Base-by-base conservation (phyloP, 2,888 invertebrate genomes). In the Formica aserva region DNA sequence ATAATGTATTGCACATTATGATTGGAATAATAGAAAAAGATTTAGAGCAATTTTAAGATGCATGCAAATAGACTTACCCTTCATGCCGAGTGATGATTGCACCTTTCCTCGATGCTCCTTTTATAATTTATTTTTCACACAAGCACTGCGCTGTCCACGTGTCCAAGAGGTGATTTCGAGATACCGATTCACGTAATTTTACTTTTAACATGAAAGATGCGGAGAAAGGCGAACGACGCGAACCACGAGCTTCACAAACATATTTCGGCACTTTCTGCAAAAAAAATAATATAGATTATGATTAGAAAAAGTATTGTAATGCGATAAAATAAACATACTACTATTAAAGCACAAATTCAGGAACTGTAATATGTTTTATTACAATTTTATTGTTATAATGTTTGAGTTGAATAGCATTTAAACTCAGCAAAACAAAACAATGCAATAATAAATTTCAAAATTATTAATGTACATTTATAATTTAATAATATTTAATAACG, bases 31-130 rank as follows among this genome's bases (percentile, higher is more conserved):
- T 35, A 35, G 1, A 35, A 9, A 65, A 48, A 52, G 11, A 11
- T n/a, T 26, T 26, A 26, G 1, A 26, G 26, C 26, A 26, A 26
- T 26, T 38, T 72, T 45, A 52, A 57, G 1, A 41, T 1, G n/a
- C 29, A 26, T 4, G 15, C 57, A 38, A 55, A 29, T 48, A 13
- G 45, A 90, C 92, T 92, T 74, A 93, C 92, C 91, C 91, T 88
- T 92, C 92, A 93, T 92, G 87, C 88, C 92, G 92, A 87, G 86
- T 82, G 84, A 81, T 83, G 83, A 72, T 69, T 75, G 81, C 82
- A 77, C 84, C 86, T 86, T 86, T 80, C 67, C 55, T 77, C 69
- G 86, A 86, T 86, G 89, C 84, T 65, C 60, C 32, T 66, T 55
- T 82, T 76, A 52, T 69, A 18, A 4, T 65, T 60, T 84, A 82